Evolutionary conservation across 2,113 vertebrate species (phyloP).

Genomic region (Etia nguti): DNA sequence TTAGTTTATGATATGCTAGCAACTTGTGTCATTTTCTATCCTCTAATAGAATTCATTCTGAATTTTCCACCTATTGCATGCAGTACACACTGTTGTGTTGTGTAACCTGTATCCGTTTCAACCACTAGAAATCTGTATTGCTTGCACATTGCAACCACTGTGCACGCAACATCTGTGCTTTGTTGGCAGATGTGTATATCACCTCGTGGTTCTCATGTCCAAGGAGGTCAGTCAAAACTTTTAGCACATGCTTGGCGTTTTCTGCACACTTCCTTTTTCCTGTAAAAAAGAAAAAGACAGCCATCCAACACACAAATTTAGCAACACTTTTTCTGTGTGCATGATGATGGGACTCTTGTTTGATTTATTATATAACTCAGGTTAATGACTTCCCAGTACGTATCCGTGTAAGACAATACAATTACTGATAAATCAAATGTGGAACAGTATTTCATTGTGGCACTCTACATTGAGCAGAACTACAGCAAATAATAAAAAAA

Average conservation of each 20-base stretch:
- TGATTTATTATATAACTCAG: background rate
- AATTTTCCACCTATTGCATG: background rate
- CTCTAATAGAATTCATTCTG: background rate
- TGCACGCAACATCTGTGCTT: background rate
- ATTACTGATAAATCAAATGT: background rate
- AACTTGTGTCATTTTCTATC: background rate
- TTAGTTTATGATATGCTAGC: background rate
- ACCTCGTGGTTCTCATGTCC: constrained; percentile 95
- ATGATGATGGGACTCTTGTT: background rate
- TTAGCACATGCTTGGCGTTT: constrained; percentile 80
- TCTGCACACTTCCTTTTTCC: constrained; percentile 88
- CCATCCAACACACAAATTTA: background rate
- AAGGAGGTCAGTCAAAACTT: constrained; percentile 88
- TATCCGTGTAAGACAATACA: background rate
- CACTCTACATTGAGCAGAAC: background rate
- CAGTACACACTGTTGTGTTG: background rate
- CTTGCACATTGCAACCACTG: background rate
- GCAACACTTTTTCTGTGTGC: background rate
- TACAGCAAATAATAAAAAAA: background rate
- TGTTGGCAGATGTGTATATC: constrained; percentile 9
- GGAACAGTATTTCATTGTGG: background rate
- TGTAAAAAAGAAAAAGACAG: constrained; percentile 56
- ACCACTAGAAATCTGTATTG: background rate
- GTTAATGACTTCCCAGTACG: background rate
- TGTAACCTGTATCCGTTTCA: background rate